phyloP scores from a whole-genome alignment of 2,797 vertebrate genomes.

The Betta splendens region DNA sequence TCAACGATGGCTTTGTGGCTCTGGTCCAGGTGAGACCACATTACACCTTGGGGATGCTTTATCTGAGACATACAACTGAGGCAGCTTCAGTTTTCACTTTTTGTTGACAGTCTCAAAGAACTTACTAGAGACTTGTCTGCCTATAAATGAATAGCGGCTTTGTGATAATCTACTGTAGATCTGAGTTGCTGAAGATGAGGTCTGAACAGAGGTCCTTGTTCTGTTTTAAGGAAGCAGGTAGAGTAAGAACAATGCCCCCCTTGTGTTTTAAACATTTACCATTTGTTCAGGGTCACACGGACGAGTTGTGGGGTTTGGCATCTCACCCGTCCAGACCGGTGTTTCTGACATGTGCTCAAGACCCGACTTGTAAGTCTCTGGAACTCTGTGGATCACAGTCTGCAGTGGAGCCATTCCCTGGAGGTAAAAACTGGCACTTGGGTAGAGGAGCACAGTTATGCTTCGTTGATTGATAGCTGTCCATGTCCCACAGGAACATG shows the following conservation, averaged over 20 bases:
- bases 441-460: too few relatives aligned
- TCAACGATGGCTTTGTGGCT: conserved; percentile 93
- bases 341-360: conserved; percentile 95
- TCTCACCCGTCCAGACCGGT: conserved; percentile 91
- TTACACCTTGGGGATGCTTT: neutral
- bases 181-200: too few relatives aligned
- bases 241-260: too few relatives aligned
- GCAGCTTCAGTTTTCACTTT: too few relatives aligned
- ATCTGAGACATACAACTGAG: too few relatives aligned
- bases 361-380: conserved; percentile 95
- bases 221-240: too few relatives aligned
- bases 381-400: conserved; percentile 88
- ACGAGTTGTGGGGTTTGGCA: conserved; percentile 96
- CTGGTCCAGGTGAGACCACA: conserved; percentile 89
- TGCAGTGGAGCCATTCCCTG: conserved; percentile 93
- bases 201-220: too few relatives aligned
- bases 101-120: too few relatives aligned
- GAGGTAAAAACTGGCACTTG: conserved; percentile 78
- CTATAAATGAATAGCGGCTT: too few relatives aligned
- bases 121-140: too few relatives aligned
- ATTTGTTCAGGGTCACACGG: conserved; percentile 90
- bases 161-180: too few relatives aligned
- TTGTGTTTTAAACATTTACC: neutral
- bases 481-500: conserved; percentile 85
- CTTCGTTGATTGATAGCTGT: conserved; percentile 5